A percentile compares a stretch with the other conserved stretches of the same genome.
These are phyloP conservation scores for Prosapia bicincta DNA, from an alignment of 2,888 invertebrate genomes.

Conservation along the genomic window DNA sequence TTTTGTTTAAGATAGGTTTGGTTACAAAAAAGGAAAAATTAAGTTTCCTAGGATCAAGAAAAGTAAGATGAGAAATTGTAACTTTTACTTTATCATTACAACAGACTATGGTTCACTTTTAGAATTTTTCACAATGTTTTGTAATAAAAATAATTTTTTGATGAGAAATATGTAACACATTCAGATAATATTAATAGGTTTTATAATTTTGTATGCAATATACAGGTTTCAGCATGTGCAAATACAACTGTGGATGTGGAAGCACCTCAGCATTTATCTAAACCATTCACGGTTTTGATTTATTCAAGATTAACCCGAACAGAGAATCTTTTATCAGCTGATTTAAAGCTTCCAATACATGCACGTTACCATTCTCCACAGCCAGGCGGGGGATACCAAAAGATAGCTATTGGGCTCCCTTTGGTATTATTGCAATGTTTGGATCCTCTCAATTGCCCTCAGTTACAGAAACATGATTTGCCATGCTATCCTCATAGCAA, in stretches of 20 bases:
- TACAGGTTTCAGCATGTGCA: slow-evolving; percentile 44
- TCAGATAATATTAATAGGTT: no score
- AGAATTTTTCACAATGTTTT: no score
- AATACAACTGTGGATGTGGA: slow-evolving; percentile 48
- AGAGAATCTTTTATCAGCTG: slow-evolving; percentile 39
- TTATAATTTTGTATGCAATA: slow-evolving; percentile 1
- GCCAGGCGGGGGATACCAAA: slow-evolving; percentile 47
- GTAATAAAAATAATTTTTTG: no score
- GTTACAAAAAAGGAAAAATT: no score
- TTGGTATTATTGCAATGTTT: slow-evolving; percentile 37
- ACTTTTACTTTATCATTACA: no score
- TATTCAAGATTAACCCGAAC: slow-evolving; percentile 43
- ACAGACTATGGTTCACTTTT: no score
- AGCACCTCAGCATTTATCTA: slow-evolving; percentile 46
- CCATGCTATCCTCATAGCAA: slow-evolving; percentile 44
- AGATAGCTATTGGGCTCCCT: slow-evolving; percentile 37
- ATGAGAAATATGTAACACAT: no score
- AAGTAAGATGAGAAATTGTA: no score
- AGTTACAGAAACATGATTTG: slow-evolving; percentile 43
- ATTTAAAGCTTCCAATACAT: slow-evolving; percentile 48
- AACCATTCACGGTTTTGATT: slow-evolving; percentile 44
- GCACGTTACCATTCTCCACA: slow-evolving; percentile 50
- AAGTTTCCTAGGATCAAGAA: no score
- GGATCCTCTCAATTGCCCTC: slow-evolving; percentile 42
- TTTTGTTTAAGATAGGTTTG: no score